These are phyloP conservation scores for Leptodactylus fuscus DNA, from an alignment of 2,113 vertebrate genomes.

Conservation along the genomic window DNA sequence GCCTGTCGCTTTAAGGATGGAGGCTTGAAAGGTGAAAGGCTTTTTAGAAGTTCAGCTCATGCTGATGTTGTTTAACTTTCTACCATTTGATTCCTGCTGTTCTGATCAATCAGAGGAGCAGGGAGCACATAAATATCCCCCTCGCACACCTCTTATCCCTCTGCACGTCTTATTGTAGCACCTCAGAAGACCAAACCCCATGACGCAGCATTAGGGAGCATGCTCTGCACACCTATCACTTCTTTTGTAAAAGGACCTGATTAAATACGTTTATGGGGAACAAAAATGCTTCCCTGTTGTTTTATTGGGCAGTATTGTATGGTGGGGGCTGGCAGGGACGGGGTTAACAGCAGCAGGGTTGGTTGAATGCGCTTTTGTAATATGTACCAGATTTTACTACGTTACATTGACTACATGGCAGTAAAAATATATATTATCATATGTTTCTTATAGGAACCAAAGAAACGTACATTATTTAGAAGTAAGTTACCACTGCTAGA, in stretches of 20 bases:
- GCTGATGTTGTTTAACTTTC: conserved; percentile 68
- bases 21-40: conserved; percentile 80
- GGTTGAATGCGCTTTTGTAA: conserved; percentile 22
- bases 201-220: conserved; percentile 14
- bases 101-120: conserved; percentile 72
- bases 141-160: conserved; percentile 24
- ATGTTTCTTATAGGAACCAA: conserved; percentile 38
- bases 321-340: not conserved
- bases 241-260: conserved; percentile 26
- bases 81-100: conserved; percentile 76
- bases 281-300: conserved; percentile 3
- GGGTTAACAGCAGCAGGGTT: conserved; percentile 28
- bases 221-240: conserved; percentile 9
- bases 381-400: conserved; percentile 39
- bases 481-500: conserved; percentile 6
- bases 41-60: conserved; percentile 78
- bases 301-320: conserved; percentile 9
- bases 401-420: conserved; percentile 22
- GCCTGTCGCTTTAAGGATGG: conserved; percentile 74
- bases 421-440: conserved; percentile 44
- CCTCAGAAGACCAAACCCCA: not conserved
- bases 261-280: conserved; percentile 8
- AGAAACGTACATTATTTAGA: not conserved
- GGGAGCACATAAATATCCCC: conserved; percentile 64
- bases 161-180: conserved; percentile 42